phyloP scores from a whole-genome alignment of 2,113 vertebrate genomes.

The Plecturocebus donacophilus region DNA sequence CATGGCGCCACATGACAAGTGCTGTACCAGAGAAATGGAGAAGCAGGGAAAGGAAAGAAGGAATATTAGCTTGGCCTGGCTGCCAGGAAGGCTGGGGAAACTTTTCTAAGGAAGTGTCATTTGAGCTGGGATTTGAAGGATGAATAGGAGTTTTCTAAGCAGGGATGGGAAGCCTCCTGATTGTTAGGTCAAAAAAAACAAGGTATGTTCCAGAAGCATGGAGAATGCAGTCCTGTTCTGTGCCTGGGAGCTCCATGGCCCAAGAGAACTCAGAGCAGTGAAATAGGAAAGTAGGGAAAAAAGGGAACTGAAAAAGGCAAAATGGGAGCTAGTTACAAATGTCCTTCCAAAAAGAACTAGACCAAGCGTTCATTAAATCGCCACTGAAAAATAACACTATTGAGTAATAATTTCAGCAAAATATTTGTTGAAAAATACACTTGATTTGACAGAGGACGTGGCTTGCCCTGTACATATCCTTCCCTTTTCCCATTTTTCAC shows the following conservation, averaged over 20 bases:
- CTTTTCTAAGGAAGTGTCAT: neutral
- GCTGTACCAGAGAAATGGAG: neutral
- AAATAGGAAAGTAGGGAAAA: neutral
- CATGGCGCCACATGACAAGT: accelerated
- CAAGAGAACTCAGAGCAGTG: neutral
- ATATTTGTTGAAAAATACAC: neutral
- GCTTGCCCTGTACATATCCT: neutral
- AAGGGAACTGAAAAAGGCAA: neutral
- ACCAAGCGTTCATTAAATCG: neutral
- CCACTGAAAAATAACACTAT: neutral
- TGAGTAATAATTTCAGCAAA: neutral
- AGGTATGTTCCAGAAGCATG: neutral
- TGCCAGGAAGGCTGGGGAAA: neutral
- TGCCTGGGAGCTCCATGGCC: neutral
- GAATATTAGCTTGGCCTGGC: neutral
- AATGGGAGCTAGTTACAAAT: neutral
- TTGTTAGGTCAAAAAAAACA: neutral
- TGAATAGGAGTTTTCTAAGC: neutral
- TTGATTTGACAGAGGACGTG: neutral
- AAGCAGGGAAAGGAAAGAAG: neutral
- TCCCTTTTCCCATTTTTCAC: neutral
- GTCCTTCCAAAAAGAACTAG: neutral
- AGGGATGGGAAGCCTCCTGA: neutral
- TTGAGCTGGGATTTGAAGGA: neutral
- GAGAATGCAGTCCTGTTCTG: neutral